These are phyloP conservation scores for Prosapia bicincta DNA, from an alignment of 2,888 invertebrate species.

Conservation along the genomic window DNA sequence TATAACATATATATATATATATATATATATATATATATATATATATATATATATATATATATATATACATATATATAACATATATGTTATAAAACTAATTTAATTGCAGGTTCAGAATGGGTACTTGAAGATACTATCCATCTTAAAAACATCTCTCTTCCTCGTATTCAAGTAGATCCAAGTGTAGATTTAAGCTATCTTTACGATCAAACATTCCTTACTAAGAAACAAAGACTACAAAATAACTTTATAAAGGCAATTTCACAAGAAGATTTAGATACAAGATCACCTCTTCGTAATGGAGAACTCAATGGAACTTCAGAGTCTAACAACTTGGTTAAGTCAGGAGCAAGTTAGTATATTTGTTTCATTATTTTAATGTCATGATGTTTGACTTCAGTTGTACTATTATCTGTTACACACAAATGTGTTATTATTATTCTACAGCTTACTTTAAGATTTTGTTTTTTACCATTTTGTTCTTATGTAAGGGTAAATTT, in stretches of 20 bases:
- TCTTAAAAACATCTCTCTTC: constrained; percentile 85
- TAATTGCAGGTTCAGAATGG: constrained; percentile 62
- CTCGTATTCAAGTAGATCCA: constrained; percentile 70
- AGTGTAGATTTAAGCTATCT: constrained; percentile 80
- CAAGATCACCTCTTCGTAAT: constrained; percentile 49
- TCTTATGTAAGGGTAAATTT: no score
- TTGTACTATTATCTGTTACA: no score
- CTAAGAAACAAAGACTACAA: constrained; percentile 77
- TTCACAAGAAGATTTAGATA: constrained; percentile 66
- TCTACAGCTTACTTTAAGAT: no score
- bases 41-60: no score
- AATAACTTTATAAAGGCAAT: constrained; percentile 74
- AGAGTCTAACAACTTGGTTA: constrained; percentile 40
- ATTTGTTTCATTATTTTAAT: no score
- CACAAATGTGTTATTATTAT: no score
- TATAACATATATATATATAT: no score
- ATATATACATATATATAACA: no score
- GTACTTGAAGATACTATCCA: constrained; percentile 93
- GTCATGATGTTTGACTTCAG: no score
- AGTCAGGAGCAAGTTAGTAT: constrained; percentile 39
- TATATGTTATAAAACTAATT: no score
- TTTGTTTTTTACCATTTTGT: no score
- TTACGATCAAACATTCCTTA: constrained; percentile 73
- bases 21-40: no score
- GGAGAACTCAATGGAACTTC: constrained; percentile 39